Base-by-base conservation (phyloP, 2,888 invertebrate species). In the Microctonus aethiopoides region DNA sequence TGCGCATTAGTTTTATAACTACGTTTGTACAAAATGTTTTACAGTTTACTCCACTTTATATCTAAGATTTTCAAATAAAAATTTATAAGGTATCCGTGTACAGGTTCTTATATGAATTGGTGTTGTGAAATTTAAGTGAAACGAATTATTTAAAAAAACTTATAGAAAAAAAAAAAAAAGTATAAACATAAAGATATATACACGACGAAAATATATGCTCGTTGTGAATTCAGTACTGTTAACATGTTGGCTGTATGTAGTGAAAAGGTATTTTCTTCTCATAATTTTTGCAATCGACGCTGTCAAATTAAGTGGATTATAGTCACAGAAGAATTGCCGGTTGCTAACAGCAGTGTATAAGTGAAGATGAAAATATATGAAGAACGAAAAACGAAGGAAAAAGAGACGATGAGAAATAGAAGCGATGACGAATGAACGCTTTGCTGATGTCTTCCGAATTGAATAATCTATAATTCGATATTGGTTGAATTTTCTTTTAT, bases 391-490 rank as follows among this genome's bases (percentile, higher is more conserved):
- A 10, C 24, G 26, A 39, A 34, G 36, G 59, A 61, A 46, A 59
- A 9, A 26, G 54, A 22, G 59, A 32, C 10, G 60, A 39, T 26
- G 54, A 34, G 66, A 67, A 51, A 66, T 56, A 61, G 34, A 67
- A 41, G 59, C 34, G 20, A 22, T 39, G 36, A 29, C 61, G 68
- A 52, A 4, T 34, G 32, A 24, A 51, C 68, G 67, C 60, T 52
- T 29, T 54, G 32, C 61, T 26, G 29, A 67, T n/a, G n/a, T n/a
- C 71, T 71, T 70, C 71, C 69, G 70, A 73, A 74, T 73, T 71
- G 61, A 74, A 76, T 74, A 76, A 73, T 74, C 72, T 74, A 72
- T 73, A 74, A 76, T 72, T 73, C 72, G 71, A 74, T 73, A 73
- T 72, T 69, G 71, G 36, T 36, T 66, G 54, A 68, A 73, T 69